Evolutionary conservation across 2,113 vertebrate genomes (phyloP).

Genomic region (Gopherus flavomarginatus): DNA sequence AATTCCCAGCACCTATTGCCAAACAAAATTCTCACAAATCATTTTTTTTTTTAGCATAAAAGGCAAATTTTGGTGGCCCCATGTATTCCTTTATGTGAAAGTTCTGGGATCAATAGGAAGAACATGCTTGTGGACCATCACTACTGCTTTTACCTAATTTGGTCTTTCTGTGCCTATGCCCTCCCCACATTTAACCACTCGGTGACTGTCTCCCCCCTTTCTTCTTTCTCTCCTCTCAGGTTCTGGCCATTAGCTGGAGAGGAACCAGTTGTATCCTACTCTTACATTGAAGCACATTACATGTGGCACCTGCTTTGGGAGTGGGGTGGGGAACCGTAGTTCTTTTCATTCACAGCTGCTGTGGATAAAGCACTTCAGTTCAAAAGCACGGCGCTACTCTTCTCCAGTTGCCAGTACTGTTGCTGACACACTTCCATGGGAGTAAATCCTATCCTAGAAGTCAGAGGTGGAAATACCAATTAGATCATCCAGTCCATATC

Average conservation of each 20-base stretch:
- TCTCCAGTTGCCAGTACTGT: neutral
- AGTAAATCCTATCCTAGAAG: neutral
- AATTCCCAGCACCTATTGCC: neutral
- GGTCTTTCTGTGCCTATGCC: no score
- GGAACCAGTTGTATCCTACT: neutral
- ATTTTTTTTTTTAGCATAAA: neutral
- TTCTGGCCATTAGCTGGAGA: neutral
- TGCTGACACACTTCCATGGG: neutral
- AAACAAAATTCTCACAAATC: neutral
- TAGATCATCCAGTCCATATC: neutral
- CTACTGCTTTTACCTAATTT: neutral
- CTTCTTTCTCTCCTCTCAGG: neutral
- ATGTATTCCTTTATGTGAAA: neutral
- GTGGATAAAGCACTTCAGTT: neutral
- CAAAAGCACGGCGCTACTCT: neutral
- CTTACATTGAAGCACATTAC: neutral
- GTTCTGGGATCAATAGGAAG: neutral
- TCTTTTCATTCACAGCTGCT: neutral
- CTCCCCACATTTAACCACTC: neutral
- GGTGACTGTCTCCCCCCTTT: neutral
- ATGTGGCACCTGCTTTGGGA: neutral
- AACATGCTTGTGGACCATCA: fast-evolving
- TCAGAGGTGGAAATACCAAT: neutral
- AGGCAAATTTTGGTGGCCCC: neutral
- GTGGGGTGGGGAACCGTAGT: neutral